These are phyloP conservation scores for Furnarius figulus DNA, from an alignment of 2,113 vertebrate genomes.

Conservation along the genomic window DNA sequence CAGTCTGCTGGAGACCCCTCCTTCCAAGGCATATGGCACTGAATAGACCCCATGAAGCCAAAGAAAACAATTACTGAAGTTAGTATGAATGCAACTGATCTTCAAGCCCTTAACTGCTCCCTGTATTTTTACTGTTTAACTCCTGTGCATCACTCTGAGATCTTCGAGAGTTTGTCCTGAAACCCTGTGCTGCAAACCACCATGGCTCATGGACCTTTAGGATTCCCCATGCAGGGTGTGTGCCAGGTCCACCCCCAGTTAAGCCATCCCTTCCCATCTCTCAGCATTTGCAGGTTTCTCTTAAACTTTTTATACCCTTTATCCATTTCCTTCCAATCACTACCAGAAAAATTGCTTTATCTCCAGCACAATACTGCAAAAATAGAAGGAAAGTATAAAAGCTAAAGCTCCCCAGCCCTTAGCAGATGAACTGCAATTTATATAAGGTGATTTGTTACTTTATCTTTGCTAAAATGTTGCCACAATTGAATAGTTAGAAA, in stretches of 20 bases:
- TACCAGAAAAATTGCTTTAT: not conserved
- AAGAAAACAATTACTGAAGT: conserved; percentile 1
- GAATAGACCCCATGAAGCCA: not conserved
- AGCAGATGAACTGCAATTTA: not conserved
- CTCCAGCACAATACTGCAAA: not conserved
- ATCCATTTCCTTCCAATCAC: not conserved
- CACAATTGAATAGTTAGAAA: not conserved
- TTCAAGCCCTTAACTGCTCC: not conserved
- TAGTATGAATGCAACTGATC: not conserved
- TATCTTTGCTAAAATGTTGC: not conserved
- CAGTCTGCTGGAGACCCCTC: not conserved
- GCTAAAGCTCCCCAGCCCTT: not conserved
- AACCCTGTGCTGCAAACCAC: not conserved
- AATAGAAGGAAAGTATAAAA: not conserved
- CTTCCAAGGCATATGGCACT: not conserved
- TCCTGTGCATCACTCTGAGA: not conserved
- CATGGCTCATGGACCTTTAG: not conserved
- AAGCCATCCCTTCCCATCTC: not conserved
- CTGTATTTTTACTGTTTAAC: not conserved
- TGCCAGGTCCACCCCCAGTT: not conserved
- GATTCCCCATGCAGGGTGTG: not conserved
- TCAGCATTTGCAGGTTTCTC: not conserved
- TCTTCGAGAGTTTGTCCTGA: not conserved
- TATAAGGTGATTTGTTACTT: not conserved
- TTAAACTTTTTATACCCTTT: not conserved